A percentile compares a stretch with the other conserved stretches of the same genome.
Evolutionary conservation across 2,888 invertebrate genomes (phyloP).

Genomic region (Acanthosepion lycidas): DNA sequence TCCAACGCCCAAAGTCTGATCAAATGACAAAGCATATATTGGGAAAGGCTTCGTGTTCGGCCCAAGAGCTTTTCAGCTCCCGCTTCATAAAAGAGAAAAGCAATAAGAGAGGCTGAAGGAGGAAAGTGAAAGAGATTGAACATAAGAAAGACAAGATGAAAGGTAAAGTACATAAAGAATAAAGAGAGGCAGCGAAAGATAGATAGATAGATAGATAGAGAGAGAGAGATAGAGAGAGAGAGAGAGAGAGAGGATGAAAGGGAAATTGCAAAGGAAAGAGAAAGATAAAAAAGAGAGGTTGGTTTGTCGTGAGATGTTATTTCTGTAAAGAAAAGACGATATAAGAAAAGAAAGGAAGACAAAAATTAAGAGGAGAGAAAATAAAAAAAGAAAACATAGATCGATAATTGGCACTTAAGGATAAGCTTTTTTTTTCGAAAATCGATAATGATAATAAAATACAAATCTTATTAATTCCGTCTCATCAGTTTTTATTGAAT

Average conservation of each 20-base stretch:
- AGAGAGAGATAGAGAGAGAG: neutral
- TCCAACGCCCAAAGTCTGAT: too few species aligned
- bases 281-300: neutral
- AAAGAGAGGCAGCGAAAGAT: neutral
- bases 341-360: neutral
- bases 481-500: neutral
- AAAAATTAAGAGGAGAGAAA: neutral
- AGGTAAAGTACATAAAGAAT: neutral
- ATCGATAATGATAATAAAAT: neutral
- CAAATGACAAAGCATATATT: too few species aligned
- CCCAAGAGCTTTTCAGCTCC: too few species aligned
- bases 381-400: neutral
- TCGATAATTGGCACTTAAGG: slow-evolving; percentile 16
- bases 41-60: too few species aligned
- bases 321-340: too few species aligned
- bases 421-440: neutral
- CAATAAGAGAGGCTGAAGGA: too few species aligned
- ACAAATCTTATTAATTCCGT: neutral
- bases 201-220: too few species aligned
- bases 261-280: neutral
- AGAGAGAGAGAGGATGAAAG: neutral
- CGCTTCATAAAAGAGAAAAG: too few species aligned
- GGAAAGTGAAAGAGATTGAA: too few species aligned
- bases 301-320: too few species aligned
- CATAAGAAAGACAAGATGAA: neutral